A percentile compares a stretch with the other conserved stretches of the same genome.
Conservation (phyloP, 2,797 vertebrate species). For the Poecilia velifera region DNA sequence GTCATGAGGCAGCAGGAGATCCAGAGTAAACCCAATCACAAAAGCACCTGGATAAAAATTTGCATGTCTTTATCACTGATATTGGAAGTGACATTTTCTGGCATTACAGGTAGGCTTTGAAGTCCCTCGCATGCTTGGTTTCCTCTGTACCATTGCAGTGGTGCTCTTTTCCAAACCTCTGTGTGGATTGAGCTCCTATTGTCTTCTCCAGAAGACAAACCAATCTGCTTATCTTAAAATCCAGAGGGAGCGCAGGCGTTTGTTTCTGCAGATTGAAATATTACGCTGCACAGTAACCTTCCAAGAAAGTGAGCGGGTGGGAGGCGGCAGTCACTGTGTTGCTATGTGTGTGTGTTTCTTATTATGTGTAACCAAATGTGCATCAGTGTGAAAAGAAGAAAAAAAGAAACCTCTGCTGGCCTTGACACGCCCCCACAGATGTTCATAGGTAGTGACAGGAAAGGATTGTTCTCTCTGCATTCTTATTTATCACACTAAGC, state of each 20-base stretch:
- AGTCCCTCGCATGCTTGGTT: slow-evolving; percentile 41
- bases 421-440: slow-evolving; percentile 68
- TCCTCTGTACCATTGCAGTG: slow-evolving; percentile 36
- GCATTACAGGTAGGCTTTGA: slow-evolving; percentile 60
- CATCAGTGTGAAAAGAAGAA: slow-evolving; percentile 32
- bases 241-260: slow-evolving; percentile 75
- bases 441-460: slow-evolving; percentile 74
- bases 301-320: slow-evolving; percentile 62
- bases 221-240: slow-evolving; percentile 80
- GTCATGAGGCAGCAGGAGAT: slow-evolving; percentile 23
- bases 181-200: slow-evolving; percentile 67
- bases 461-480: slow-evolving; percentile 70
- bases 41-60: slow-evolving; percentile 60
- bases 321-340: slow-evolving; percentile 51
- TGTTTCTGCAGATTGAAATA: slow-evolving; percentile 75
- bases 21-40: slow-evolving; percentile 44
- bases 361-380: slow-evolving; percentile 42
- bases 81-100: slow-evolving; percentile 71
- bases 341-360: slow-evolving; percentile 24
- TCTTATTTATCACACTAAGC: slow-evolving; percentile 74
- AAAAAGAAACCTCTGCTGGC: slow-evolving; percentile 59
- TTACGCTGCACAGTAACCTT: slow-evolving; percentile 71
- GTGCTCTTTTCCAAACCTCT: slow-evolving; percentile 75
- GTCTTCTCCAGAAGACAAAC: slow-evolving; percentile 73
- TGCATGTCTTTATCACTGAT: slow-evolving; percentile 62